Evolutionary conservation across 30 jellyfish, hydroid and myxozoan genomes (phyloP).

Genomic region (Turritopsis dohrnii): DNA sequence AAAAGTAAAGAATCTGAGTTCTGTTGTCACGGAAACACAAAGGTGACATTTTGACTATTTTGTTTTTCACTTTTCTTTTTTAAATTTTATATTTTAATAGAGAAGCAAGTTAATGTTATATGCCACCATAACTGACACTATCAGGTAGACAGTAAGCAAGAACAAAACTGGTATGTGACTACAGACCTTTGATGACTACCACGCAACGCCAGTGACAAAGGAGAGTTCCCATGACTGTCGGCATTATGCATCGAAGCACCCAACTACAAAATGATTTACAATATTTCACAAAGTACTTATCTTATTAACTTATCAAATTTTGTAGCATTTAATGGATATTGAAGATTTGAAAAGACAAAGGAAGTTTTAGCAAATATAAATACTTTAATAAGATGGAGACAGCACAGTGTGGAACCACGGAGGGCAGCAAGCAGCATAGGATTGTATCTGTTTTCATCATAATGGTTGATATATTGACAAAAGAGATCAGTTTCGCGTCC

Average conservation of each 20-base stretch:
- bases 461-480: slow-evolving; percentile 13
- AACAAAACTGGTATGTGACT: background rate
- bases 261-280: slow-evolving; percentile 21
- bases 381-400: slow-evolving; percentile 37
- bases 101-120: too few relatives aligned
- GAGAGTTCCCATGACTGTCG: slow-evolving; percentile 48
- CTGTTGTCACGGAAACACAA: background rate
- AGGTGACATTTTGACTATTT: background rate
- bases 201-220: slow-evolving; percentile 44
- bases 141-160: background rate
- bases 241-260: slow-evolving; percentile 15
- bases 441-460: background rate
- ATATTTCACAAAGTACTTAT: too few relatives aligned
- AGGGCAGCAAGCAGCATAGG: slow-evolving; percentile 23
- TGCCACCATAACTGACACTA: too few relatives aligned
- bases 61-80: too few relatives aligned
- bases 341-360: background rate
- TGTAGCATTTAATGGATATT: background rate
- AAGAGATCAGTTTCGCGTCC: background rate
- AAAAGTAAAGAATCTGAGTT: background rate
- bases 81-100: too few relatives aligned
- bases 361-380: background rate
- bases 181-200: slow-evolving; percentile 43
- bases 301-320: background rate
- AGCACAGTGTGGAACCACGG: slow-evolving; percentile 40